phyloP scores from a whole-genome alignment of 2,797 vertebrate genomes.

The Anableps anableps region DNA sequence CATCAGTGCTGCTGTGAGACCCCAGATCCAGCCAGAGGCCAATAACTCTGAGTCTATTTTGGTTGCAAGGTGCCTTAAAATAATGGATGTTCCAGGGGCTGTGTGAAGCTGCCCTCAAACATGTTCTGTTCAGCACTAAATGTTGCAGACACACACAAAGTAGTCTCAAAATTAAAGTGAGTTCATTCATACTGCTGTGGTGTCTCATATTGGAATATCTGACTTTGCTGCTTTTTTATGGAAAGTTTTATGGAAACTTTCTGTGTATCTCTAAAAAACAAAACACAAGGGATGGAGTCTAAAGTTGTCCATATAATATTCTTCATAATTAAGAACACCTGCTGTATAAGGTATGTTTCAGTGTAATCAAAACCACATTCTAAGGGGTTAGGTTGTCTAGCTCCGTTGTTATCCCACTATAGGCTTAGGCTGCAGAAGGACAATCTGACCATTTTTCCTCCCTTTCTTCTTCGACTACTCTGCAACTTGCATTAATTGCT shows the following conservation, averaged over 20 bases:
- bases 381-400: no score
- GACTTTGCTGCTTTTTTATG: not conserved
- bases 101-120: not conserved
- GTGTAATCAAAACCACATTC: no score
- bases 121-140: not conserved
- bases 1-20: slow-evolving; percentile 35
- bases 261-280: not conserved
- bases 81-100: not conserved
- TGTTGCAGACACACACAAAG: not conserved
- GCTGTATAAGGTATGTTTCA: not conserved
- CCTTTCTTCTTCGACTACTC: no score
- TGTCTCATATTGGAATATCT: not conserved
- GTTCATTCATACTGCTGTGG: not conserved
- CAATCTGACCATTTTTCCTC: no score
- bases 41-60: not conserved
- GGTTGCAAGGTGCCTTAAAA: not conserved
- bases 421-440: no score
- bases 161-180: not conserved
- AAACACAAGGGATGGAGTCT: not conserved
- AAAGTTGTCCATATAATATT: not conserved
- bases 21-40: not conserved
- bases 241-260: not conserved
- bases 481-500: no score
- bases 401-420: no score
- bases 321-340: not conserved